Conservation (phyloP, 2,797 vertebrate genomes). For the Galago senegalensis region DNA sequence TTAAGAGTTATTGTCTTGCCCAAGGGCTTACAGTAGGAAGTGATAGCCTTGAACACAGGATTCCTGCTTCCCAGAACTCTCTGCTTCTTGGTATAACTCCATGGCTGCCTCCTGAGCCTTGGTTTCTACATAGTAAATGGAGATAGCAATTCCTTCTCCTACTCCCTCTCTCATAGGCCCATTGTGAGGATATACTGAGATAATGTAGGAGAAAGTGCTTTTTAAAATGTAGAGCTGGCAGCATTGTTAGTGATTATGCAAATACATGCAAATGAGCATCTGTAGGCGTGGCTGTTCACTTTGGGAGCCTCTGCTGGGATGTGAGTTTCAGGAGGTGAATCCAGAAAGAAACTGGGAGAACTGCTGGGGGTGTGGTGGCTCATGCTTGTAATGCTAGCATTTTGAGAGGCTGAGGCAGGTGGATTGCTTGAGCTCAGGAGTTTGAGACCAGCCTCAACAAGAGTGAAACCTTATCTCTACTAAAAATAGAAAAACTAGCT, state of each 20-base stretch:
- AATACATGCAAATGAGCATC: conserved; percentile 70
- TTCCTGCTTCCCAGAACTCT: neutral
- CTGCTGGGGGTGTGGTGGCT: neutral
- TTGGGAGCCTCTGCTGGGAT: conserved; percentile 42
- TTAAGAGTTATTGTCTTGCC: conserved; percentile 44
- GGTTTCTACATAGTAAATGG: conserved; percentile 18
- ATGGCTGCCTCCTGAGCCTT: neutral
- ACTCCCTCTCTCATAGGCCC: neutral
- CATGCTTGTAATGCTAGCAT: too few relatives aligned
- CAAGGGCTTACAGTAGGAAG: neutral
- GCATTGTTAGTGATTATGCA: conserved; percentile 70
- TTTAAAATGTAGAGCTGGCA: conserved; percentile 75
- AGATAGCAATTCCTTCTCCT: neutral
- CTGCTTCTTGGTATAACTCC: neutral
- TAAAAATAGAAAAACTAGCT: too few relatives aligned
- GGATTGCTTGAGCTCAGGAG: too few relatives aligned
- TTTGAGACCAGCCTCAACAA: too few relatives aligned
- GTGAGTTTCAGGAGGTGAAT: conserved; percentile 9
- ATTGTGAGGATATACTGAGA: conserved; percentile 79
- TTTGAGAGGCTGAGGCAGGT: too few relatives aligned
- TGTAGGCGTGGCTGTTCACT: conserved; percentile 77
- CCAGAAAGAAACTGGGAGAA: neutral
- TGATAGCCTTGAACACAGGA: conserved; percentile 1
- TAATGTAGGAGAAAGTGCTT: conserved; percentile 58
- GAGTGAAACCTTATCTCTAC: too few relatives aligned